Base-by-base conservation (phyloP, 2,888 invertebrate species). In the Heliconius cydno region DNA sequence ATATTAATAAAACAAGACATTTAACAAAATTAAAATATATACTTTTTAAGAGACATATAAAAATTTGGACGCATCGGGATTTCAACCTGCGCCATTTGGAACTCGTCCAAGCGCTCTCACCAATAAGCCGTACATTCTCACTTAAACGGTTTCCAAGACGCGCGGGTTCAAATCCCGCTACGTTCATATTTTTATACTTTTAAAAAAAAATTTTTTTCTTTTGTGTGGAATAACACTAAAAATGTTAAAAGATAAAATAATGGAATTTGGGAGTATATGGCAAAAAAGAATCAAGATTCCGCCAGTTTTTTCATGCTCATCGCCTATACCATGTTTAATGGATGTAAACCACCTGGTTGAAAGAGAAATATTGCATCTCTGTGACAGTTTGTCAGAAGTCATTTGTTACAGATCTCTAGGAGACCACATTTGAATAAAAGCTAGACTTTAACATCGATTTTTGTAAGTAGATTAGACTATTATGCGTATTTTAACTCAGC, bases 341-440 rank as follows among this genome's bases (percentile, higher is more conserved):
- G 86, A 94, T 94, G 88, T 86, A 88, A 46, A 91, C 90, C 94
- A 94, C 92, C 94, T 94, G 94, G 94, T 90, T 88, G 84, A 84
- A 86, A 85, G 84, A 88, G 93, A 94, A 89, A 93, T 91, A 94
- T 94, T 93, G 93, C 92, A 92, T 89, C 87, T 86, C 79, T 80
- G 85, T 90, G 92, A 92, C 90, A 91, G 88, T 86, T 93, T 94
- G 94, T 87, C 94, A 94, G 89, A 79, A 87, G 88, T 88, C 88
- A 93, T 94, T 94, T 92, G 86, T 94, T 88, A 90, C 86, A 80
- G 84, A 86, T 85, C 85, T 82, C 84, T 79, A 83, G 86, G 86
- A 85, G 86, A 85, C 86, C 82, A 86, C 79, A 89, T 91, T 90
- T 93, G 87, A 93, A 94, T 94, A 94, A 92, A 92, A 86, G 87